A percentile compares a stretch with the other conserved stretches of the same genome.
Evolutionary conservation across 2,797 vertebrate genomes (phyloP).

Genomic region (Sebastes baramenuke): DNA sequence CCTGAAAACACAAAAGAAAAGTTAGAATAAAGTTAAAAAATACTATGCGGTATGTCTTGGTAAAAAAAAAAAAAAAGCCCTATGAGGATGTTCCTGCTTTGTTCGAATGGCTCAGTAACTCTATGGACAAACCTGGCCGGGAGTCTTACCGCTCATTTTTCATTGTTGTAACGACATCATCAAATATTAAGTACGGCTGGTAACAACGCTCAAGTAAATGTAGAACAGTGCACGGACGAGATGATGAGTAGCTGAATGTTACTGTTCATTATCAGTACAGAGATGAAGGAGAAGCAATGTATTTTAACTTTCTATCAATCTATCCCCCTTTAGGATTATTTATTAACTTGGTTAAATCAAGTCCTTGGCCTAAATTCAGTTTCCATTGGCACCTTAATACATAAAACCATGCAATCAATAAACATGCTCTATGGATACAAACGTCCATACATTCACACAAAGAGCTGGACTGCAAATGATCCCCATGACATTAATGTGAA

Average conservation of each 20-base stretch:
- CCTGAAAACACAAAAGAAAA: conserved; percentile 20
- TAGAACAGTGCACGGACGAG: background rate
- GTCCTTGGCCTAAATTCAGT: conserved; percentile 1
- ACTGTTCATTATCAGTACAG: conserved; percentile 9
- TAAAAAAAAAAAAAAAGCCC: conserved; percentile 26
- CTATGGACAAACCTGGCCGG: conserved; percentile 1
- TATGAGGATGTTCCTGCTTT: conserved; percentile 33
- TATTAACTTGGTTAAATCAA: conserved; percentile 38
- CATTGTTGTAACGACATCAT: conserved; percentile 28
- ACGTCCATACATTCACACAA: conserved; percentile 39
- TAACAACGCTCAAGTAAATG: conserved; percentile 16
- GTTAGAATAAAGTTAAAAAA: conserved; percentile 14
- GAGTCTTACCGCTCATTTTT: background rate
- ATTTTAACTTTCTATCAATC: background rate
- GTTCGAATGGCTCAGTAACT: conserved; percentile 54
- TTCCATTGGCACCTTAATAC: conserved; percentile 43
- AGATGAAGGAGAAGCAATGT: background rate
- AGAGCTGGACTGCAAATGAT: conserved; percentile 15
- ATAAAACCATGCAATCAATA: conserved; percentile 60
- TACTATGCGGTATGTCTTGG: conserved; percentile 17
- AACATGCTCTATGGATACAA: conserved; percentile 52
- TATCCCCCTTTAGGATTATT: conserved; percentile 1
- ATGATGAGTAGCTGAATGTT: background rate
- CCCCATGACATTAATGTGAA: conserved; percentile 26
- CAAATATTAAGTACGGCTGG: conserved; percentile 10